A percentile compares a stretch with the other conserved stretches of the same genome.
These are phyloP conservation scores for Pogonomyrmex californicus DNA, from an alignment of 1,140 invertebrate species.

Conservation along the genomic window DNA sequence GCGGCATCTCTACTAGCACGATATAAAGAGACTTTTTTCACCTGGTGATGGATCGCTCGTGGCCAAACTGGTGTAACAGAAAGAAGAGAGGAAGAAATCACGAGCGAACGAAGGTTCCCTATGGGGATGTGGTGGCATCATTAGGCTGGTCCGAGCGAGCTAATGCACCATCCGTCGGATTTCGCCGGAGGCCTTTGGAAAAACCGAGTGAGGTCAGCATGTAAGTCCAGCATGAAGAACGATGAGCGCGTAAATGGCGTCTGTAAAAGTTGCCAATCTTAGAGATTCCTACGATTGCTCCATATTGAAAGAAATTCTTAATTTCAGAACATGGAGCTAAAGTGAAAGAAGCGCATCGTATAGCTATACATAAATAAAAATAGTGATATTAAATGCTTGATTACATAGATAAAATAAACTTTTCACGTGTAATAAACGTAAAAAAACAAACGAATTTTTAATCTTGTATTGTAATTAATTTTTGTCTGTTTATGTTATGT, in stretches of 20 bases:
- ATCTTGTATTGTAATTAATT: neutral
- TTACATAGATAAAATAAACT: neutral
- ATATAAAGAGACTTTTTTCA: constrained; percentile 81
- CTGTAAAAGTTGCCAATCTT: constrained; percentile 71
- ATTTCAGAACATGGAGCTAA: constrained; percentile 15
- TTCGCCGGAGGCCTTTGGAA: constrained; percentile 77
- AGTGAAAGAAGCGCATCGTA: neutral
- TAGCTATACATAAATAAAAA: neutral
- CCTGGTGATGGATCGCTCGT: constrained; percentile 76
- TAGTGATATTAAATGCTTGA: neutral
- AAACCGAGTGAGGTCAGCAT: constrained; percentile 81
- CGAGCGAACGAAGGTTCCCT: constrained; percentile 80
- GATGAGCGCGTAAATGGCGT: constrained; percentile 75
- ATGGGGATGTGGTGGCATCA: constrained; percentile 81
- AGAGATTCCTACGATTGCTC: constrained; percentile 61
- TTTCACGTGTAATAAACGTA: neutral
- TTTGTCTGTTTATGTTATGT: neutral
- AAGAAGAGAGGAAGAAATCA: constrained; percentile 81
- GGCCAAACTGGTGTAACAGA: constrained; percentile 76
- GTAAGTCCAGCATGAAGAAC: constrained; percentile 71
- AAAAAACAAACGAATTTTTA: neutral
- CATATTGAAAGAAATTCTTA: constrained; percentile 51
- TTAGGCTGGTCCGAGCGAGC: constrained; percentile 80
- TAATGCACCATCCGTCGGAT: constrained; percentile 81
- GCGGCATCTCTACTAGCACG: constrained; percentile 65